Evolutionary conservation across 2,113 vertebrate genomes (phyloP).

Genomic region (Ceyx melanurus): DNA sequence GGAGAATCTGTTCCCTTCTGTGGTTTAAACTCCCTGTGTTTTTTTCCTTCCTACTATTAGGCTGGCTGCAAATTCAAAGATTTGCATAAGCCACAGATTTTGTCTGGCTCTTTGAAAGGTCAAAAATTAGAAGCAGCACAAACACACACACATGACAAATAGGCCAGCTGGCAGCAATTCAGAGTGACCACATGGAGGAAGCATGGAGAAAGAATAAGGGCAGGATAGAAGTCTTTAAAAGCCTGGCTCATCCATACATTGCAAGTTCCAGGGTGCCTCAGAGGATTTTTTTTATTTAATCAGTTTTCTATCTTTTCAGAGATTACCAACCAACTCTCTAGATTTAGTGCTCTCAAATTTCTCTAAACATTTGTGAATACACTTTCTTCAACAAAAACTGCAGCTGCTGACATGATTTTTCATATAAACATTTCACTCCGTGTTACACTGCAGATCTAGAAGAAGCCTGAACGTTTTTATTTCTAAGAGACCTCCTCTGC

Average conservation of each 20-base stretch:
- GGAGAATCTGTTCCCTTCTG: not conserved
- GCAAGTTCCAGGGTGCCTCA: not conserved
- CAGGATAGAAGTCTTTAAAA: not conserved
- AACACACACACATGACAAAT: not conserved
- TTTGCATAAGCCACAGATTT: constrained; percentile 34
- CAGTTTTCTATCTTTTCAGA: constrained; percentile 8
- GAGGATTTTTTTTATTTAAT: not conserved
- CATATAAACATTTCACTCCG: not conserved
- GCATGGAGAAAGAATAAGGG: not conserved
- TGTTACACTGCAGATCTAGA: not conserved
- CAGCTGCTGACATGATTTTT: not conserved
- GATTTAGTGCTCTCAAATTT: not conserved
- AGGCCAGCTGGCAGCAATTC: constrained; percentile 57
- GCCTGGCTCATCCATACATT: not conserved
- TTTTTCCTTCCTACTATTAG: not conserved
- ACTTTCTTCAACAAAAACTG: not conserved
- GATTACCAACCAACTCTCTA: constrained; percentile 24
- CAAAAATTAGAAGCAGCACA: constrained; percentile 27
- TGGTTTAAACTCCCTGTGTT: not conserved
- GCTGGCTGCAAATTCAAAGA: constrained; percentile 11
- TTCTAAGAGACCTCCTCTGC: not conserved
- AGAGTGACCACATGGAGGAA: constrained; percentile 55
- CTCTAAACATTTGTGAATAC: not conserved
- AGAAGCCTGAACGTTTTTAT: not conserved
- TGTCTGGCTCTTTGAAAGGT: constrained; percentile 9